Evolutionary conservation across 2,113 vertebrate species (phyloP).

Genomic region (Trachemys scripta): DNA sequence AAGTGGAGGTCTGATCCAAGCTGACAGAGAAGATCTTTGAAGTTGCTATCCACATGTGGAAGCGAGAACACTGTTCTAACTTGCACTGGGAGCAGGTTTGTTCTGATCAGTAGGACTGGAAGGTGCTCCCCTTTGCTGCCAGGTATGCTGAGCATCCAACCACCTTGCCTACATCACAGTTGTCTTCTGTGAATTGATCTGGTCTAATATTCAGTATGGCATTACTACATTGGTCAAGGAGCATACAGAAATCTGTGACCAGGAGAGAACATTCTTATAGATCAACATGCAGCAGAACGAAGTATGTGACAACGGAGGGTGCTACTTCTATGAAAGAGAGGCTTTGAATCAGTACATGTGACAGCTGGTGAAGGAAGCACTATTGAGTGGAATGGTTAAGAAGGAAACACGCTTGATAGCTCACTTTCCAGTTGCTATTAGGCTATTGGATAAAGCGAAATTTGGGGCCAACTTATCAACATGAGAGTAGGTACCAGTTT

Average conservation of each 20-base stretch:
- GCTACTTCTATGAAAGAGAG: slow-evolving; percentile 53
- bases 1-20: background rate
- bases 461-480: slow-evolving; percentile 54
- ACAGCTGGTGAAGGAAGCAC: slow-evolving; percentile 71
- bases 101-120: background rate
- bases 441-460: slow-evolving; percentile 63
- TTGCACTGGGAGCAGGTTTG: background rate
- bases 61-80: background rate
- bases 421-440: background rate
- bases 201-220: background rate
- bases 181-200: accelerated
- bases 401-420: slow-evolving; percentile 68
- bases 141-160: background rate
- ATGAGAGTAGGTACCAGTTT: background rate
- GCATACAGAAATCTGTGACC: background rate
- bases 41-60: background rate
- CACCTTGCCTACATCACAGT: background rate
- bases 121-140: background rate
- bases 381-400: slow-evolving; percentile 73
- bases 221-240: background rate
- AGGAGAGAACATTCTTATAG: slow-evolving; percentile 28
- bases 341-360: slow-evolving; percentile 19
- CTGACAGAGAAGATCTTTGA: background rate
- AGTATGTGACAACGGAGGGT: slow-evolving; percentile 55
- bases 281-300: slow-evolving; percentile 42